Conservation (phyloP, 2,113 vertebrate species). For the Sclerurus mexicanus region DNA sequence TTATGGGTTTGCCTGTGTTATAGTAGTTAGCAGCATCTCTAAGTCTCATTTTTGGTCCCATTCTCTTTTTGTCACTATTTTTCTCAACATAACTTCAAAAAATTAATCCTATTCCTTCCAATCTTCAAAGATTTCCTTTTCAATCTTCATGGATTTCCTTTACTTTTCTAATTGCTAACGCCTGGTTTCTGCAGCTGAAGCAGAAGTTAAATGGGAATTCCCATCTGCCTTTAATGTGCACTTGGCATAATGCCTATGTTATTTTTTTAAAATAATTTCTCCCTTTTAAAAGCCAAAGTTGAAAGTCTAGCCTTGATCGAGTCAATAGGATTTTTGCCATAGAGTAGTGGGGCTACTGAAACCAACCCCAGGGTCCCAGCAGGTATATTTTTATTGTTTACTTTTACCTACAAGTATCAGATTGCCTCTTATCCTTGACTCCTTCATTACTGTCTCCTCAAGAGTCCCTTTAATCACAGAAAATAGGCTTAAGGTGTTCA, state of each 20-base stretch:
- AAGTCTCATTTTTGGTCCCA: background rate
- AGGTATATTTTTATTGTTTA: background rate
- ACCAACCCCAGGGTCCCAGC: background rate
- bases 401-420: background rate
- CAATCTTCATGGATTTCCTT: background rate
- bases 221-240: constrained; percentile 19
- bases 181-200: background rate
- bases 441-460: background rate
- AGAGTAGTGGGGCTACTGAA: background rate
- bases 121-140: background rate
- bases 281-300: constrained; percentile 8
- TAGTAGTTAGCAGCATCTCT: background rate
- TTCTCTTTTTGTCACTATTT: background rate
- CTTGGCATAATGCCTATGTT: background rate
- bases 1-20: background rate
- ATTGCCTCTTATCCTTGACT: background rate
- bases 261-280: constrained; percentile 31
- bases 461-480: background rate
- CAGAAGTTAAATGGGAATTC: constrained; percentile 7
- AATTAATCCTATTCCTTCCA: background rate
- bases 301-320: background rate
- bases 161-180: background rate
- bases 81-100: background rate
- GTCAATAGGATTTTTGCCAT: background rate
- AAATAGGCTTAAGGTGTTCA: background rate